phyloP scores from a whole-genome alignment of 2,797 vertebrate genomes.

The Taenioides sp. region DNA sequence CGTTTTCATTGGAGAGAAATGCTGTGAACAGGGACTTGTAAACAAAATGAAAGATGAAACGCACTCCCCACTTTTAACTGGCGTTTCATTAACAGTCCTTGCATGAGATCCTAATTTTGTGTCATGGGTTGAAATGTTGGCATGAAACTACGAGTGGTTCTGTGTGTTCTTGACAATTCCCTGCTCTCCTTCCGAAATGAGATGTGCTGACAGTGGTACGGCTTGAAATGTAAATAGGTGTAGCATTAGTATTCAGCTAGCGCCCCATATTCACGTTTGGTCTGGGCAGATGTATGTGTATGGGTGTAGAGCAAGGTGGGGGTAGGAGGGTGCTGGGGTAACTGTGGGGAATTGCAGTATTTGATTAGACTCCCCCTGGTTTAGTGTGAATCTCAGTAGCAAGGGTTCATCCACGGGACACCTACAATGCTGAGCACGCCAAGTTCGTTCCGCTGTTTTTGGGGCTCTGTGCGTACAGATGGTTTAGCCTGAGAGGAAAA shows the following conservation, averaged over 20 bases:
- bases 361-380: constrained; percentile 73
- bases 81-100: constrained; percentile 45
- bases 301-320: constrained; percentile 11
- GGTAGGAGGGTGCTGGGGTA: constrained; percentile 15
- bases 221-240: constrained; percentile 71
- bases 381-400: constrained; percentile 68
- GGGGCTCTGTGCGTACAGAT: constrained; percentile 27
- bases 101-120: constrained; percentile 29
- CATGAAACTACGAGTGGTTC: constrained; percentile 42
- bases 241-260: constrained; percentile 61
- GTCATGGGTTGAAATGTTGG: constrained; percentile 50
- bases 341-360: constrained; percentile 66
- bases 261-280: constrained; percentile 41
- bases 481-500: constrained; percentile 18
- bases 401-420: constrained; percentile 76
- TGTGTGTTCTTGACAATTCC: constrained; percentile 57
- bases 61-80: constrained; percentile 17
- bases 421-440: constrained; percentile 37
- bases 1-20: not conserved
- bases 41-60: constrained; percentile 54
- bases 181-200: constrained; percentile 42
- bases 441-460: constrained; percentile 49
- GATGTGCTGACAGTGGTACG: constrained; percentile 54
- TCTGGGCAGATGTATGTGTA: constrained; percentile 32
- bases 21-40: constrained; percentile 47